Conservation (phyloP, 2,113 vertebrate genomes). For the Rallus limicola region DNA sequence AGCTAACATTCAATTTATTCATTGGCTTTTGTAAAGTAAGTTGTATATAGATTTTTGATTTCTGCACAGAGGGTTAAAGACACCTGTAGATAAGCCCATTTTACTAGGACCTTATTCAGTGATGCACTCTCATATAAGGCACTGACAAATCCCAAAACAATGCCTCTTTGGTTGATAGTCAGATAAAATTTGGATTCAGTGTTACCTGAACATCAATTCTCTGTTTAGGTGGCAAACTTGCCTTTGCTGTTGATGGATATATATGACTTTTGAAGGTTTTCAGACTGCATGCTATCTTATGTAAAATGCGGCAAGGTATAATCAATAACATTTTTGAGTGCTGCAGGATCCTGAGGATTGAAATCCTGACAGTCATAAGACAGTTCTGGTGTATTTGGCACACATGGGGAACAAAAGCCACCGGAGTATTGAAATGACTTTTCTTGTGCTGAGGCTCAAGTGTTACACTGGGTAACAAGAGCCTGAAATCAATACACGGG, state of each 20-base stretch:
- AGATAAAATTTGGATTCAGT: background rate
- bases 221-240: background rate
- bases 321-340: background rate
- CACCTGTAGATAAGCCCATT: background rate
- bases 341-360: background rate
- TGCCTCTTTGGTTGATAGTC: background rate
- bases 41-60: background rate
- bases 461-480: background rate
- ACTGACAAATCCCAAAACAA: background rate
- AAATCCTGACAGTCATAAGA: background rate
- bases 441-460: background rate
- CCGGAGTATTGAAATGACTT: background rate
- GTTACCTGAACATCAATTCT: background rate
- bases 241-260: background rate
- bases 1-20: background rate
- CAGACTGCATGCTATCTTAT: background rate
- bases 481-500: background rate
- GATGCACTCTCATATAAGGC: background rate
- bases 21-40: background rate
- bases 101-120: background rate
- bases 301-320: background rate
- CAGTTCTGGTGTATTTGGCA: background rate
- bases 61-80: background rate
- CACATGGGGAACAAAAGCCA: background rate
- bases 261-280: background rate